phyloP scores from a whole-genome alignment of 2,888 invertebrate species.

The Balanococcus diminutus region DNA sequence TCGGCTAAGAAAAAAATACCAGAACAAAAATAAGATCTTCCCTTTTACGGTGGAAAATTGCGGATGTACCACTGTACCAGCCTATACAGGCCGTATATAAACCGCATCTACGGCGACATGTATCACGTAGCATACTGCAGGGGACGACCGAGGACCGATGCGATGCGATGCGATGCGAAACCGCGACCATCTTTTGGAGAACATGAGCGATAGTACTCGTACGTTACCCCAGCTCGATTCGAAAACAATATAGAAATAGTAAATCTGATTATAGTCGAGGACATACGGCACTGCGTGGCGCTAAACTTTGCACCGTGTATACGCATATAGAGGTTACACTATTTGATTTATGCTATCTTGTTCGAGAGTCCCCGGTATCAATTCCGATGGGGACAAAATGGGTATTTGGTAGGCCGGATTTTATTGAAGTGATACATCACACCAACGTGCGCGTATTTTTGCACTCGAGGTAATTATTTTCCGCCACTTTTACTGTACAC shows the following conservation, averaged over 20 bases:
- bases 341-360: constrained; percentile 20
- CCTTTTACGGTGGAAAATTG: too few relatives aligned
- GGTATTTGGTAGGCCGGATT: constrained; percentile 9
- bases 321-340: neutral
- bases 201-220: neutral
- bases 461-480: constrained; percentile 24
- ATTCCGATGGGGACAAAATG: constrained; percentile 35
- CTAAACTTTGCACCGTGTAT: neutral
- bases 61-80: too few relatives aligned
- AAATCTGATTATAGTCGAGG: constrained; percentile 27
- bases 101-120: too few relatives aligned
- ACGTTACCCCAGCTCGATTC: neutral
- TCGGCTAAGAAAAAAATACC: too few relatives aligned
- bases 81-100: too few relatives aligned
- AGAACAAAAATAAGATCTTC: too few relatives aligned
- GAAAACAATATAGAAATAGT: neutral
- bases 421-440: constrained; percentile 30
- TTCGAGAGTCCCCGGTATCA: neutral
- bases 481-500: neutral
- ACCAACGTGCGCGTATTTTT: neutral
- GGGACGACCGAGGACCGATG: too few relatives aligned
- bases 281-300: neutral
- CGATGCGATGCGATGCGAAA: too few relatives aligned
- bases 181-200: neutral
- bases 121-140: neutral